A percentile compares a stretch with the other conserved stretches of the same genome.
phyloP scores from a whole-genome alignment of 1,140 invertebrate genomes.

The Drosophila erecta region DNA sequence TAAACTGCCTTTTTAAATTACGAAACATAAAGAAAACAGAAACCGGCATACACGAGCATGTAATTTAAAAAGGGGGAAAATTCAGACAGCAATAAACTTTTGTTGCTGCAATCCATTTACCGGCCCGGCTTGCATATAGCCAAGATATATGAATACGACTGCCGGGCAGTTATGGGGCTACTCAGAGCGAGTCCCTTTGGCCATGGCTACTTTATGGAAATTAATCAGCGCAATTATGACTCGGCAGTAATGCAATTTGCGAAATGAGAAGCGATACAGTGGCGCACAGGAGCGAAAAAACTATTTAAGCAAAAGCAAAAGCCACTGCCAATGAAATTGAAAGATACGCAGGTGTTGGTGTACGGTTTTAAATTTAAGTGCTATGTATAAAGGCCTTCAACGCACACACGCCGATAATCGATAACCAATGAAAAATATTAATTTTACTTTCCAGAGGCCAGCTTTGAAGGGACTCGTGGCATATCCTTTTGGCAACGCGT shows the following conservation, averaged over 20 bases:
- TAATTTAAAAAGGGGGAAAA: constrained; percentile 26
- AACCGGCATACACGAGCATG: constrained; percentile 29
- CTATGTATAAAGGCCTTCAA: background rate
- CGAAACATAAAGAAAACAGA: constrained; percentile 35
- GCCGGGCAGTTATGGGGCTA: constrained; percentile 21
- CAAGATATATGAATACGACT: constrained; percentile 16
- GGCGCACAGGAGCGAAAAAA: constrained; percentile 3
- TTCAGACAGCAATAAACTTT: constrained; percentile 58
- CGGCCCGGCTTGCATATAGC: constrained; percentile 27
- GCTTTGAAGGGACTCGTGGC: constrained; percentile 19
- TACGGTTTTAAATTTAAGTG: constrained; percentile 17
- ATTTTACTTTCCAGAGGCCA: constrained; percentile 23
- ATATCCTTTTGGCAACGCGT: constrained; percentile 46
- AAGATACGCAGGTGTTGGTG: constrained; percentile 8
- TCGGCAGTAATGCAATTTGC: constrained; percentile 70
- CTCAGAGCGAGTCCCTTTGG: constrained; percentile 14
- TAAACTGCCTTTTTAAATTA: constrained; percentile 64
- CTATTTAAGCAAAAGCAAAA: background rate
- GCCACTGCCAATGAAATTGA: background rate
- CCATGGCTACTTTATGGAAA: constrained; percentile 68
- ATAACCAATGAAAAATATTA: constrained; percentile 7
- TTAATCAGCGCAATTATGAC: constrained; percentile 80
- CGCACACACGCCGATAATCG: constrained; percentile 11
- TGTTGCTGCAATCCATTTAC: constrained; percentile 68
- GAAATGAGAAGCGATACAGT: constrained; percentile 63